Conservation (phyloP, 2,888 invertebrate genomes). For the Leptopilina syphax region DNA sequence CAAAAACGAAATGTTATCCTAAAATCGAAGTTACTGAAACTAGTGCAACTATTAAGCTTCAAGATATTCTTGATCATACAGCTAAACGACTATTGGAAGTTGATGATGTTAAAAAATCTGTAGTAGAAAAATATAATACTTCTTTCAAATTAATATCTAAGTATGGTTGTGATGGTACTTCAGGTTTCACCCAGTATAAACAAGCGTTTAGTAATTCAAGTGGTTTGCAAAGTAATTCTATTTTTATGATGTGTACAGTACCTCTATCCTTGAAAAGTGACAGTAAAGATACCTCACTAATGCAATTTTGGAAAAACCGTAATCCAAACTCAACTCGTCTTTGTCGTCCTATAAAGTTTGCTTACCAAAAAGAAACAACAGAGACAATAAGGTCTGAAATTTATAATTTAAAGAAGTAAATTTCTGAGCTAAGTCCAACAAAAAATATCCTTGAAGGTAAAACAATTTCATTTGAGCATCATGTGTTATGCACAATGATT, state of each 20-base stretch:
- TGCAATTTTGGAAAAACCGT: not conserved
- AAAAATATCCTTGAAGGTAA: not conserved
- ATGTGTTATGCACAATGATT: not conserved
- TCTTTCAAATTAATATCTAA: slow-evolving; percentile 20
- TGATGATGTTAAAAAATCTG: not conserved
- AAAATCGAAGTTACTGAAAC: not conserved
- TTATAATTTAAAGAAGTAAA: not conserved
- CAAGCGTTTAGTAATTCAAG: slow-evolving; percentile 7
- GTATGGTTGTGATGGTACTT: slow-evolving; percentile 41
- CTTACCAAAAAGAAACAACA: not conserved
- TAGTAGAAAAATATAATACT: slow-evolving; percentile 1
- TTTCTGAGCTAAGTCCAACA: not conserved
- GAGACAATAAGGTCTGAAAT: not conserved
- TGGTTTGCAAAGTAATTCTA: not conserved
- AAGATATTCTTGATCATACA: not conserved
- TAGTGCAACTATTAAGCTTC: not conserved
- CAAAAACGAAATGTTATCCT: not conserved
- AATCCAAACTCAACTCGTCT: not conserved
- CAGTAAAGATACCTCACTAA: not conserved
- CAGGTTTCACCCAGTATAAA: slow-evolving; percentile 35
- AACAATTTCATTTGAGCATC: not conserved
- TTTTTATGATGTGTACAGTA: slow-evolving; percentile 13
- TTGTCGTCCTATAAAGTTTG: too few relatives aligned
- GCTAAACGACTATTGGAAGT: not conserved
- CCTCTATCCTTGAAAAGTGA: not conserved